Conservation (phyloP, 2,888 invertebrate genomes). For the Pelosia muscerda region DNA sequence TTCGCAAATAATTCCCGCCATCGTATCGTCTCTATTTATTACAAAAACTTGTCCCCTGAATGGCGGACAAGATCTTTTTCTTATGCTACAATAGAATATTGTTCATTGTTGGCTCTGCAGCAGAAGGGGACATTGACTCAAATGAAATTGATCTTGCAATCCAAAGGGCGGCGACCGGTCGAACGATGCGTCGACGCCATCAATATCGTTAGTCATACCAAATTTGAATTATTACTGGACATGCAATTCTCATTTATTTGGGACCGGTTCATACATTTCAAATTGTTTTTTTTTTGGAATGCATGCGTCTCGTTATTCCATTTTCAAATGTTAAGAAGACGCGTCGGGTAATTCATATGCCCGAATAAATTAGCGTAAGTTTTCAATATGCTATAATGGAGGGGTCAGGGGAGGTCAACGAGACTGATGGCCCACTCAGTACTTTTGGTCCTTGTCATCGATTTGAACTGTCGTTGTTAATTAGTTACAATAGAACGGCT, state of each 20-base stretch:
- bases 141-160: constrained; percentile 29
- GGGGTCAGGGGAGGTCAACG: constrained; percentile 66
- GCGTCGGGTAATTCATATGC: background rate
- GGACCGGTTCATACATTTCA: constrained; percentile 49
- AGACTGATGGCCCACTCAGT: constrained; percentile 55
- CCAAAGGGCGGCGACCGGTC: constrained; percentile 48
- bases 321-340: constrained; percentile 32
- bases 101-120: constrained; percentile 37
- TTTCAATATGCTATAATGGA: constrained; percentile 70
- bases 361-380: constrained; percentile 48
- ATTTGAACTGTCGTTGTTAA: constrained; percentile 57
- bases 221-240: constrained; percentile 54
- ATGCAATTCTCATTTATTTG: constrained; percentile 45
- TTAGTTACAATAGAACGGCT: constrained; percentile 49
- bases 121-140: constrained; percentile 12
- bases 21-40: constrained; percentile 28
- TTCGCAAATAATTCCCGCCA: constrained; percentile 42
- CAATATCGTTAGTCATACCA: constrained; percentile 41
- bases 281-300: constrained; percentile 31
- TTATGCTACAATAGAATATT: constrained; percentile 31
- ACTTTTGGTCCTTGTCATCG: constrained; percentile 65
- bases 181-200: constrained; percentile 13
- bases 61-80: constrained; percentile 39
- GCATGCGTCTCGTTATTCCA: constrained; percentile 31
- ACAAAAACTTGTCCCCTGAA: constrained; percentile 50